Evolutionary conservation across 2,888 invertebrate genomes (phyloP).

Genomic region (Megamerina dolium): DNA sequence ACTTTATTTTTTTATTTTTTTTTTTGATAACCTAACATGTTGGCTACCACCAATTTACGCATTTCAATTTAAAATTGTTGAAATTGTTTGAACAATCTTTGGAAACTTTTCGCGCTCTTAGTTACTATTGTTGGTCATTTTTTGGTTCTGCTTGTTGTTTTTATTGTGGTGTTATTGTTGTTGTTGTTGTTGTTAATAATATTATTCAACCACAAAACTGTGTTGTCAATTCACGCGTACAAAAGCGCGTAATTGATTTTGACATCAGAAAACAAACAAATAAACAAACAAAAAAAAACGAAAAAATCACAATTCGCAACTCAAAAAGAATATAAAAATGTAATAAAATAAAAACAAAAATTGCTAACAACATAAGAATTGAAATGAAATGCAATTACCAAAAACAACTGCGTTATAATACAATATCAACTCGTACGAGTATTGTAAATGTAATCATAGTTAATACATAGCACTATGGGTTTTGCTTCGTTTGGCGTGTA

Average conservation of each 20-base stretch:
- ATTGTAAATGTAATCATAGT: no score
- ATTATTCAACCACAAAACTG: conserved; percentile 18
- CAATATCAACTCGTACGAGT: no score
- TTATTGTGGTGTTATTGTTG: conserved; percentile 4
- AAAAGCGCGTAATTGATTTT: conserved; percentile 34
- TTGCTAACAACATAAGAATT: no score
- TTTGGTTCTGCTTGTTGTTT: conserved; percentile 1
- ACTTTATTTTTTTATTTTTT: no score
- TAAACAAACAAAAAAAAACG: no score
- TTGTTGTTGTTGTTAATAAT: conserved; percentile 15
- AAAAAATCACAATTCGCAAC: no score
- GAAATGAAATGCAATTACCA: conserved; percentile 9
- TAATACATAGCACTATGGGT: no score
- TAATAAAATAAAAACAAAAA: background rate
- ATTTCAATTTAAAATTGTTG: conserved; percentile 30
- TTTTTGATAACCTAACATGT: no score
- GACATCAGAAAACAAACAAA: conserved; percentile 24
- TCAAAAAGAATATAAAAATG: no score
- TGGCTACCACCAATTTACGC: conserved; percentile 24
- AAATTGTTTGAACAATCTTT: conserved; percentile 23
- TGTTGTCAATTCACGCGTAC: conserved; percentile 30
- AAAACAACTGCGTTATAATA: no score
- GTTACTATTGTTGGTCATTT: background rate
- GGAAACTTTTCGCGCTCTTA: background rate
- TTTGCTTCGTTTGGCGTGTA: no score